These are phyloP conservation scores for Leptodactylus fallax DNA, from an alignment of 2,797 vertebrate species.

Conservation along the genomic window DNA sequence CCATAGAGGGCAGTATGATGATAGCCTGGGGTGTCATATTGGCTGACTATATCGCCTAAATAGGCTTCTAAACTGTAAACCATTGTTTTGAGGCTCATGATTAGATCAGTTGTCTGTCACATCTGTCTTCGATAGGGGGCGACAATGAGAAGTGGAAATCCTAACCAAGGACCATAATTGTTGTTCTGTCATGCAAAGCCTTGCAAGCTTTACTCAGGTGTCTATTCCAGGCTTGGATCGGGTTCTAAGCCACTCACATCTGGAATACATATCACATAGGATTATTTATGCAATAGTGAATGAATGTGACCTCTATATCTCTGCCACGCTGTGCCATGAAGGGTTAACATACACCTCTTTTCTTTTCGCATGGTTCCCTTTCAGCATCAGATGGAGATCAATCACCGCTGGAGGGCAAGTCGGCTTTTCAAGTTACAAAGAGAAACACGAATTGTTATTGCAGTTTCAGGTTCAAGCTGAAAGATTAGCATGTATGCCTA, in stretches of 20 bases:
- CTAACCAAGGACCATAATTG: background rate
- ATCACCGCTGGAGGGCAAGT: slow-evolving; percentile 31
- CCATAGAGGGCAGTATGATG: background rate
- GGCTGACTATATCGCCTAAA: too few relatives aligned
- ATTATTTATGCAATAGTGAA: background rate
- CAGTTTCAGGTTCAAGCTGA: slow-evolving; percentile 38
- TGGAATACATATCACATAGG: background rate
- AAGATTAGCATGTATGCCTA: slow-evolving; percentile 49
- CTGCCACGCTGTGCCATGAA: background rate
- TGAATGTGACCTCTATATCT: background rate
- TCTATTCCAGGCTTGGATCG: background rate
- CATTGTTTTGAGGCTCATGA: background rate
- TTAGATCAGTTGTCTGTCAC: background rate
- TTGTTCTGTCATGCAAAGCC: too few relatives aligned
- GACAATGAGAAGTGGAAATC: background rate
- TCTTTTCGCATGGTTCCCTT: slow-evolving; percentile 4
- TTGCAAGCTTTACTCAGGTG: background rate
- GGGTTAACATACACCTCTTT: background rate
- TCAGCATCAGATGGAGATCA: slow-evolving; percentile 44
- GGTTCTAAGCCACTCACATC: background rate
- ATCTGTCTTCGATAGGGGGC: background rate
- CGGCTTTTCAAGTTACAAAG: slow-evolving; percentile 45
- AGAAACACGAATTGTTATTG: slow-evolving; percentile 39
- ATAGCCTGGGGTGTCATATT: too few relatives aligned
- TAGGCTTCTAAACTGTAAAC: background rate